A percentile compares a stretch with the other conserved stretches of the same genome.
These are phyloP conservation scores for Leptoclinus maculatus DNA, from an alignment of 2,797 vertebrate genomes.

Conservation along the genomic window DNA sequence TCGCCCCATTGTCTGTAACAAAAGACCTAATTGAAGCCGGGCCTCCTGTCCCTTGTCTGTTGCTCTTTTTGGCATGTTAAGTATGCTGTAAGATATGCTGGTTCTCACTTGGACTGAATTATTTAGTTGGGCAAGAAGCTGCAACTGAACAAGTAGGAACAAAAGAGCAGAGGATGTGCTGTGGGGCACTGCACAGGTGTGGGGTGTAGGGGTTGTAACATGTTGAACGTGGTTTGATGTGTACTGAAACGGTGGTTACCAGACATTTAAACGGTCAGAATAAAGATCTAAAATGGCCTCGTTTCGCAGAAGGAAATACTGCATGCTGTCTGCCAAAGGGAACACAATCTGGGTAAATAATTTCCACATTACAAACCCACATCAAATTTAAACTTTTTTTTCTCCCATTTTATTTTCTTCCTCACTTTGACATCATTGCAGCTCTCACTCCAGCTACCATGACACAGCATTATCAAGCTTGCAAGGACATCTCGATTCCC, in stretches of 20 bases:
- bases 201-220: not conserved
- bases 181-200: constrained; percentile 51
- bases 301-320: not conserved
- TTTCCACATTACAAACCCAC: constrained; percentile 17
- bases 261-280: constrained; percentile 9
- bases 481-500: constrained; percentile 74
- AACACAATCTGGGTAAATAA: constrained; percentile 11
- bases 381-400: constrained; percentile 19
- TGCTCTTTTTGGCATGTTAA: constrained; percentile 90
- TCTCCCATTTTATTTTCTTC: constrained; percentile 14
- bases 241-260: not conserved
- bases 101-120: constrained; percentile 91
- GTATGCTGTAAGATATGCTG: constrained; percentile 91
- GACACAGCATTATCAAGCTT: constrained; percentile 72
- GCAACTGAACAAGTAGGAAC: constrained; percentile 75
- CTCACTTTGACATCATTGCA: constrained; percentile 25
- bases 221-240: constrained; percentile 10
- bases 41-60: constrained; percentile 86
- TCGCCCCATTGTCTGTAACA: constrained; percentile 90
- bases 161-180: constrained; percentile 61
- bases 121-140: constrained; percentile 86
- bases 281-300: not conserved
- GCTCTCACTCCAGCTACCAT: constrained; percentile 48
- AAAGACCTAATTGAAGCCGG: constrained; percentile 92
- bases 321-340: not conserved